Conservation (phyloP, 2,888 invertebrate species). For the Physocephala rufipes region DNA sequence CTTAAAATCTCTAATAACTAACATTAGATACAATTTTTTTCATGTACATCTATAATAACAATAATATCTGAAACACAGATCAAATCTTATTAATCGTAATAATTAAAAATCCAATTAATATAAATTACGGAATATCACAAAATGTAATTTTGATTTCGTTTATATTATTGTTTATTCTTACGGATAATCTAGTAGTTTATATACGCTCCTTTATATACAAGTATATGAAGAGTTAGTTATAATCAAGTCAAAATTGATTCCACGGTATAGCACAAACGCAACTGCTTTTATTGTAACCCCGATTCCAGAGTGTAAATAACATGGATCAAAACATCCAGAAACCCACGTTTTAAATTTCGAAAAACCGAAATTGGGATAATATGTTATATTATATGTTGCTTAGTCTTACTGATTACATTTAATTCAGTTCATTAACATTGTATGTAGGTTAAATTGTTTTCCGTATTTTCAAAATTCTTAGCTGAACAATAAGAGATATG, state of each 20-base stretch:
- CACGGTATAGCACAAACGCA: no score
- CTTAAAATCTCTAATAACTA: slow-evolving; percentile 22
- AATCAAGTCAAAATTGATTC: neutral
- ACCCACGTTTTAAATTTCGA: no score
- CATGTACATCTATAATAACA: slow-evolving; percentile 12
- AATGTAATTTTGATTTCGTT: slow-evolving; percentile 63
- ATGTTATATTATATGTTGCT: no score
- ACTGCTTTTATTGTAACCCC: no score
- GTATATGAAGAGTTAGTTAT: slow-evolving; percentile 8
- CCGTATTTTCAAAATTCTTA: no score
- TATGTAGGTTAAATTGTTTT: no score
- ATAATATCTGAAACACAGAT: slow-evolving; percentile 12
- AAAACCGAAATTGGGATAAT: no score
- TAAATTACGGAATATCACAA: slow-evolving; percentile 56
- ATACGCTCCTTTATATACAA: slow-evolving; percentile 30
- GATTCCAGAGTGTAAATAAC: no score
- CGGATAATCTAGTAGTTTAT: neutral
- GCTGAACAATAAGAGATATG: no score
- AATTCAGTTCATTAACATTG: no score
- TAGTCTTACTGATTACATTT: no score
- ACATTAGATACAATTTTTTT: slow-evolving; percentile 16
- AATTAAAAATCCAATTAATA: slow-evolving; percentile 39
- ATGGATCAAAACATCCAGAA: no score
- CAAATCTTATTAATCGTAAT: slow-evolving; percentile 33
- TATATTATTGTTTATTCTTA: slow-evolving; percentile 56